Percentiles rank a stretch among this genome's conserved stretches.
phyloP scores from a whole-genome alignment of 1,140 invertebrate species.

The Eupeodes corollae region DNA sequence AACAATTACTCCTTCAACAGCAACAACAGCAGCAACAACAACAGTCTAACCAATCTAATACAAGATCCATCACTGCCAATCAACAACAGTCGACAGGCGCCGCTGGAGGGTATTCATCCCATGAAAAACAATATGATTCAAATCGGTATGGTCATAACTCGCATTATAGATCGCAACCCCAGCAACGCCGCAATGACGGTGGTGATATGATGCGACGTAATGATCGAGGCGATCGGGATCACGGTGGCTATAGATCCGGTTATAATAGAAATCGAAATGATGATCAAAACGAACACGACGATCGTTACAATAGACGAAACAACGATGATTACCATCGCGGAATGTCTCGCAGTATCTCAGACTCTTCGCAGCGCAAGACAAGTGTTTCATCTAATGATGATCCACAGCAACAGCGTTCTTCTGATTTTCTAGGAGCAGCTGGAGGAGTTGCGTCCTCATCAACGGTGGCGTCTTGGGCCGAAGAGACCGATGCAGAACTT shows the following conservation, averaged over 20 bases:
- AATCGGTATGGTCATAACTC: neutral
- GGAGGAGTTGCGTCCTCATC: constrained; percentile 1
- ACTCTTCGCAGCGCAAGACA: constrained; percentile 34
- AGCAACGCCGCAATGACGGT: constrained; percentile 14
- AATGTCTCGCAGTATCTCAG: constrained; percentile 32
- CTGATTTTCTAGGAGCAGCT: constrained; percentile 5
- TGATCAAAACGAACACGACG: constrained; percentile 16
- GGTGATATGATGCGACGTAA: constrained; percentile 3
- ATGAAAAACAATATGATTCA: constrained; percentile 5
- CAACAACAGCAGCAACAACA: constrained; percentile 13
- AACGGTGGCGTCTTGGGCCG: constrained; percentile 25
- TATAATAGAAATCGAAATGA: constrained; percentile 18
- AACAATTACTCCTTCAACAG: constrained; percentile 37
- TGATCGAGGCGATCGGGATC: constrained; percentile 23
- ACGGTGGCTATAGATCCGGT: constrained; percentile 28
- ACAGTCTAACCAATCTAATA: constrained; percentile 11
- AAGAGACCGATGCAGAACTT: constrained; percentile 32
- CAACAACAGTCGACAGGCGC: constrained; percentile 9
- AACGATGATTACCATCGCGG: constrained; percentile 11
- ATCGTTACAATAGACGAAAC: constrained; percentile 8
- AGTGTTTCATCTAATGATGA: constrained; percentile 32
- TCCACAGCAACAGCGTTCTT: constrained; percentile 1
- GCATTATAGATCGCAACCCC: constrained; percentile 27
- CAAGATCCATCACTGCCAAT: constrained; percentile 23
- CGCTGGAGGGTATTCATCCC: constrained; percentile 3